Evolutionary conservation across 2,888 invertebrate species (phyloP).

Genomic region (Xylota sylvarum): DNA sequence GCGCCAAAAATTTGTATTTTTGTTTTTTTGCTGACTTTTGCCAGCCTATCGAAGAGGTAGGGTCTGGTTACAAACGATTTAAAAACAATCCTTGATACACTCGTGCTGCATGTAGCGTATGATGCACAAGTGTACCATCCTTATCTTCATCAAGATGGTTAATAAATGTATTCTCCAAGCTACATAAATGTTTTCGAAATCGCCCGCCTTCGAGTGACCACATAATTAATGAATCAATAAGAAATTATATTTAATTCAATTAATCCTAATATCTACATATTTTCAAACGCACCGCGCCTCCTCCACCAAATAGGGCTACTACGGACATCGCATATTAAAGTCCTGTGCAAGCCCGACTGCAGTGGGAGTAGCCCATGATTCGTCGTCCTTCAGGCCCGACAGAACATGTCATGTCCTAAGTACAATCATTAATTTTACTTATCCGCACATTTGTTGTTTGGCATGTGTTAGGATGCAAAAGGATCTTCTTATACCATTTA

Average conservation of each 20-base stretch:
- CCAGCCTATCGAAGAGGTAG: no score
- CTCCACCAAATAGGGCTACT: background rate
- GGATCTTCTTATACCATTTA: slow-evolving; percentile 57
- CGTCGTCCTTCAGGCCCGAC: slow-evolving; percentile 33
- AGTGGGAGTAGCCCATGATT: slow-evolving; percentile 33
- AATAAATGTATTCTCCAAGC: slow-evolving; percentile 13
- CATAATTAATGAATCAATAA: slow-evolving; percentile 49
- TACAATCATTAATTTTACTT: slow-evolving; percentile 78
- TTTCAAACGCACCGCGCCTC: background rate
- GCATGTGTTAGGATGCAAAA: slow-evolving; percentile 35
- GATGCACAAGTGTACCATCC: no score
- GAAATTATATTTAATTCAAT: slow-evolving; percentile 19
- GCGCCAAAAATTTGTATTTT: no score
- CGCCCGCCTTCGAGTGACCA: slow-evolving; percentile 20
- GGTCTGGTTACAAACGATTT: no score
- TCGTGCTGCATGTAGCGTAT: no score
- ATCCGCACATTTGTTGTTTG: slow-evolving; percentile 74
- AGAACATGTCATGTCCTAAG: slow-evolving; percentile 65
- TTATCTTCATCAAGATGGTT: background rate
- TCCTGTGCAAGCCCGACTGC: slow-evolving; percentile 8
- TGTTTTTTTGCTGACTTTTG: no score
- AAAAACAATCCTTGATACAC: no score
- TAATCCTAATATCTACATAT: slow-evolving; percentile 37
- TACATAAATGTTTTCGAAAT: background rate
- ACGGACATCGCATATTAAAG: background rate